Evolutionary conservation across 2,113 vertebrate genomes (phyloP).

Genomic region (Garra rufa): DNA sequence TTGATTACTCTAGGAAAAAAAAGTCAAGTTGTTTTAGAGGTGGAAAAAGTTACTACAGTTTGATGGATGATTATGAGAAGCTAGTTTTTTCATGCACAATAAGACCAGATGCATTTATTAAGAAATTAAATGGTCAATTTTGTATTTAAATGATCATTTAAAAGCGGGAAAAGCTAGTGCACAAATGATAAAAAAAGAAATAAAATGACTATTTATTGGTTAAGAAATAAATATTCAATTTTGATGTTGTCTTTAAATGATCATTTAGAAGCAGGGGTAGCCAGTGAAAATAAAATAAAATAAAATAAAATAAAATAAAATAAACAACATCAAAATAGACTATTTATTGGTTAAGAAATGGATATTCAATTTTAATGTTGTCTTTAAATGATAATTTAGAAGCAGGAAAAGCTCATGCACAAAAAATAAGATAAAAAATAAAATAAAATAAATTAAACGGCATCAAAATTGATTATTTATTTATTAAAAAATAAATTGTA

Average conservation of each 20-base stretch:
- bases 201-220: too few relatives aligned
- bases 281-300: background rate
- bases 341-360: too few relatives aligned
- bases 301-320: too few relatives aligned
- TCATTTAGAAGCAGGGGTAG: background rate
- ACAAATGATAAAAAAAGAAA: too few relatives aligned
- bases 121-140: background rate
- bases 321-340: too few relatives aligned
- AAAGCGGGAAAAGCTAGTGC: background rate
- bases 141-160: background rate
- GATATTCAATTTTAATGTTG: background rate
- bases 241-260: background rate
- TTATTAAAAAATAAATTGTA: background rate
- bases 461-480: background rate
- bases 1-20: background rate
- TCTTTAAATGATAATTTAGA: background rate
- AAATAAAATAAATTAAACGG: too few relatives aligned
- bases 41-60: conserved; percentile 1
- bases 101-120: background rate
- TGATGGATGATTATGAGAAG: conserved; percentile 15
- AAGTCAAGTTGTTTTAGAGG: background rate
- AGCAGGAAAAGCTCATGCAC: background rate
- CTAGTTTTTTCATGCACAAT: background rate
- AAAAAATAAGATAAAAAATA: background rate
- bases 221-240: background rate